Conservation (phyloP, 2,888 invertebrate genomes). For the Conops quadrifasciatus region DNA sequence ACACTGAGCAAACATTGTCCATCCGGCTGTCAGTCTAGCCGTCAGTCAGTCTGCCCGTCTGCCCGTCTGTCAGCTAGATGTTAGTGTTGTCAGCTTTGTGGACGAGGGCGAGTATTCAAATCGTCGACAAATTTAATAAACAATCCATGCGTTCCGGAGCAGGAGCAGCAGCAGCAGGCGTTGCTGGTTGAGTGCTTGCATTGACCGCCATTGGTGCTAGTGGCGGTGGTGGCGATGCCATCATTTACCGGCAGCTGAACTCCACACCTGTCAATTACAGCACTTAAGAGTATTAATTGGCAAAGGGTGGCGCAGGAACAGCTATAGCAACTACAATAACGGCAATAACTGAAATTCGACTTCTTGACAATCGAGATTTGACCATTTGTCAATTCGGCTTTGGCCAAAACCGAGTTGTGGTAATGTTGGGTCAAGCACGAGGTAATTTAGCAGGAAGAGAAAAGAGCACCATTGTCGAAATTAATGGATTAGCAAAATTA, state of each 20-base stretch:
- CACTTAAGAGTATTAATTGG: constrained; percentile 19
- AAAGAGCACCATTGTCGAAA: too few relatives aligned
- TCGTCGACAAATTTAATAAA: constrained; percentile 15
- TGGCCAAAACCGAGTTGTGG: too few relatives aligned
- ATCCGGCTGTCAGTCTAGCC: too few relatives aligned
- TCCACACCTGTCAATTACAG: constrained; percentile 28
- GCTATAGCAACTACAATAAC: neutral
- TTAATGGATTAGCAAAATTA: too few relatives aligned
- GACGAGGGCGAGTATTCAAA: neutral
- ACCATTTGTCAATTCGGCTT: neutral
- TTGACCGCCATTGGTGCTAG: neutral
- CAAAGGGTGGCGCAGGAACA: neutral
- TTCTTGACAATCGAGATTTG: constrained; percentile 1
- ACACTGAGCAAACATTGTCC: neutral
- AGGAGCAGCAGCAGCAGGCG: neutral
- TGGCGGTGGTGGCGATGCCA: neutral
- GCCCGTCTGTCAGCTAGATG: neutral
- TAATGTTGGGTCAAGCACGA: too few relatives aligned
- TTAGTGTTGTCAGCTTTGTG: neutral
- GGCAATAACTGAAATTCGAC: neutral
- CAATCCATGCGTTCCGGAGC: neutral
- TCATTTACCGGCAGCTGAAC: neutral
- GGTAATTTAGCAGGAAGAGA: too few relatives aligned
- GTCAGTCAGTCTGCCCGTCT: constrained; percentile 2
- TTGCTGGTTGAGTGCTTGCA: neutral